phyloP scores from a whole-genome alignment of 2,797 vertebrate genomes.

The Microctenopoma stevenorrisi region DNA sequence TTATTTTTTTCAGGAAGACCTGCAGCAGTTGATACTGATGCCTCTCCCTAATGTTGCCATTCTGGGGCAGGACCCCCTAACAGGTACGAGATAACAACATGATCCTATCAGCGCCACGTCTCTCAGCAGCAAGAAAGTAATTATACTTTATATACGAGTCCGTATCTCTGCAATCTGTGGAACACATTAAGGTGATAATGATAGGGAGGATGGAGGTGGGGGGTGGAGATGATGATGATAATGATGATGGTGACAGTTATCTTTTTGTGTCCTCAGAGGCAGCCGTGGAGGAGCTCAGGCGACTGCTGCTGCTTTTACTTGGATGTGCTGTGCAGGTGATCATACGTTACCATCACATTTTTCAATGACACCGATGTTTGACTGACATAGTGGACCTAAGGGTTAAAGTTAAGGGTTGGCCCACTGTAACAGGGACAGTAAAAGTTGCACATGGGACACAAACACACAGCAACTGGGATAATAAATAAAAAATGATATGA shows the following conservation, averaged over 20 bases:
- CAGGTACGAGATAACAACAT: conserved; percentile 83
- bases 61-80: conserved; percentile 88
- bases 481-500: no score
- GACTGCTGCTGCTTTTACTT: conserved; percentile 86
- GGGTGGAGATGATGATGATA: conserved; percentile 55
- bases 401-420: neutral
- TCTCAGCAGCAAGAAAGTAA: conserved; percentile 62
- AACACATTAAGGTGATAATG: conserved; percentile 71
- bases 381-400: neutral
- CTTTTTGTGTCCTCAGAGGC: conserved; percentile 82
- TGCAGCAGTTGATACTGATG: conserved; percentile 90
- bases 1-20: conserved; percentile 84
- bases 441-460: neutral
- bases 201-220: conserved; percentile 35
- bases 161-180: conserved; percentile 65
- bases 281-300: conserved; percentile 87
- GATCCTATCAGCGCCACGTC: conserved; percentile 59
- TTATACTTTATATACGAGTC: conserved; percentile 61
- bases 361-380: neutral
- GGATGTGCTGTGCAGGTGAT: conserved; percentile 93
- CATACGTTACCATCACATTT: conserved; percentile 10
- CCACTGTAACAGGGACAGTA: neutral
- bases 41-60: conserved; percentile 89
- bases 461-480: no score
- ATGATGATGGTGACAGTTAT: conserved; percentile 64